Conservation (phyloP, 2,888 invertebrate genomes). For the Euplexia lucipara region DNA sequence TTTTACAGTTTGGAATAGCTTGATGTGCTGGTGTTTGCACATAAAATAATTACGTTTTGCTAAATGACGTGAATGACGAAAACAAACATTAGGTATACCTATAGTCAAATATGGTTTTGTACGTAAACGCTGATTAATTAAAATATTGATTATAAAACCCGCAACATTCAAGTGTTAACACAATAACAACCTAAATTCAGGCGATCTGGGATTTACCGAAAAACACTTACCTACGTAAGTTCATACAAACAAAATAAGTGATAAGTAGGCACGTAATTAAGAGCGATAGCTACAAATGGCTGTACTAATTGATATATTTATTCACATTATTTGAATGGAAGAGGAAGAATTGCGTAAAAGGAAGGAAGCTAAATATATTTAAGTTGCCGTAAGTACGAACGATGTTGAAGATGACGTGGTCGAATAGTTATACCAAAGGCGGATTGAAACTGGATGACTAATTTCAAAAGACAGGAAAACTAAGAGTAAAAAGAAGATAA, state of each 20-base stretch:
- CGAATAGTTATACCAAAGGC: no score
- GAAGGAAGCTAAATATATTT: background rate
- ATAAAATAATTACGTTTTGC: no score
- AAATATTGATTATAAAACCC: slow-evolving; percentile 14
- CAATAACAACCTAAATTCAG: slow-evolving; percentile 4
- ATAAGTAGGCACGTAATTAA: background rate
- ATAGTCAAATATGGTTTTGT: no score
- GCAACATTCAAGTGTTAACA: background rate
- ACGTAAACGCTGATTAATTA: background rate
- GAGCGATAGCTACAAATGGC: background rate
- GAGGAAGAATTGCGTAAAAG: slow-evolving; percentile 1
- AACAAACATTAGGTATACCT: no score
- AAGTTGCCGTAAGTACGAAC: background rate
- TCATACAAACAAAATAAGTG: slow-evolving; percentile 14
- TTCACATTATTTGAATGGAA: background rate
- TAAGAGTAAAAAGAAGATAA: no score
- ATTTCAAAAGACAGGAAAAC: no score
- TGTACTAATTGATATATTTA: slow-evolving; percentile 13
- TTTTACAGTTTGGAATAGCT: no score
- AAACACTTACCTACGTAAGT: background rate
- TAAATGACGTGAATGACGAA: no score
- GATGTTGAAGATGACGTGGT: background rate
- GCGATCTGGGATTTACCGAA: background rate
- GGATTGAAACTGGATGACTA: no score
- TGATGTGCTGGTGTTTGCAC: no score